phyloP scores from a whole-genome alignment of 2,888 invertebrate species.

The Barypeithes pellucidus region DNA sequence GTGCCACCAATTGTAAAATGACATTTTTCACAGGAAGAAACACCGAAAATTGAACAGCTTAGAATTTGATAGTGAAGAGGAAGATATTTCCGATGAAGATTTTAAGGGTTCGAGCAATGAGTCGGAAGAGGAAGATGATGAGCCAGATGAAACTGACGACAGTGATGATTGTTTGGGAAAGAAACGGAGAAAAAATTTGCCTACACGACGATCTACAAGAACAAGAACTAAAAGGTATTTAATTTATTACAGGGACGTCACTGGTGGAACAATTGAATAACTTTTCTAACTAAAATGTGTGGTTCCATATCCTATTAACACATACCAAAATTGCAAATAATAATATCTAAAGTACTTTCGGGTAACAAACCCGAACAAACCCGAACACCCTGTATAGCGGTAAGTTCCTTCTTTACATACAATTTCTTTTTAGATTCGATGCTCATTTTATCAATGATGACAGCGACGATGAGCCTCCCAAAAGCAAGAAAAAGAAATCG shows the following conservation, averaged over 20 bases:
- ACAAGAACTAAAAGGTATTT: conserved; percentile 65
- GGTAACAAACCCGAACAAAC: no score
- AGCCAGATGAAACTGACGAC: conserved; percentile 75
- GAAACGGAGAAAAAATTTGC: conserved; percentile 70
- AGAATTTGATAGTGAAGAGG: conserved; percentile 71
- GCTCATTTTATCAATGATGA: conserved; percentile 74
- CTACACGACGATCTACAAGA: conserved; percentile 74
- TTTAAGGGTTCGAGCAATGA: conserved; percentile 84
- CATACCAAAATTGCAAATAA: no score
- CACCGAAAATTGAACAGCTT: conserved; percentile 80
- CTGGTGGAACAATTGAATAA: no score
- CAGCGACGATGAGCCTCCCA: conserved; percentile 71
- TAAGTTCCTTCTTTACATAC: no score
- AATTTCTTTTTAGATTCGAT: conserved; percentile 64
- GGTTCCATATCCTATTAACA: no score
- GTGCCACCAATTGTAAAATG: no score
- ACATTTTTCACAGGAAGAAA: conserved; percentile 72
- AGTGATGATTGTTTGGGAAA: conserved; percentile 72
- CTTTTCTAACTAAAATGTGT: no score
- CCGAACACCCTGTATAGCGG: no score
- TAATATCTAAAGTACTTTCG: no score
- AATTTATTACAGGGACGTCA: no score
- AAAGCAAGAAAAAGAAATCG: conserved; percentile 75
- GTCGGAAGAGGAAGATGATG: conserved; percentile 73
- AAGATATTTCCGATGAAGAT: conserved; percentile 90